Evolutionary conservation across 2,888 invertebrate genomes (phyloP).

Genomic region (Aporophyla nigra): DNA sequence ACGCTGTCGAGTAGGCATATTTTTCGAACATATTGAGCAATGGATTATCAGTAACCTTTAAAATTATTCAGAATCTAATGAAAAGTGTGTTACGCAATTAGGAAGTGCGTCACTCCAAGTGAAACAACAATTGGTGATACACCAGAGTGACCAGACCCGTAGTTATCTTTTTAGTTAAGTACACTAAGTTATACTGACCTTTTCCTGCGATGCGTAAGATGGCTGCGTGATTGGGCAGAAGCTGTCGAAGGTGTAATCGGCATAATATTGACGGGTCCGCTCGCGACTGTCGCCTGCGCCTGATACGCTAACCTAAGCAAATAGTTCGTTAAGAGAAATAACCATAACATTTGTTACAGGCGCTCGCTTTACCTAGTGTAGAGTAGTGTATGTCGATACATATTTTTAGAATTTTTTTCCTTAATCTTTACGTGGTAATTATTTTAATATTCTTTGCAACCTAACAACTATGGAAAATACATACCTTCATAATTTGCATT

Average conservation of each 20-base stretch:
- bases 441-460: not conserved
- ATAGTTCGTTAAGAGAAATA: conserved; percentile 1
- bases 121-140: too few relatives aligned
- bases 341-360: not conserved
- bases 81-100: too few relatives aligned
- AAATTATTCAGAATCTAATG: too few relatives aligned
- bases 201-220: conserved; percentile 89
- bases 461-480: not conserved
- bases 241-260: conserved; percentile 92
- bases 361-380: not conserved
- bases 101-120: not conserved
- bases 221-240: conserved; percentile 85
- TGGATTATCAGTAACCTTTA: too few relatives aligned
- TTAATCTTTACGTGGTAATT: not conserved
- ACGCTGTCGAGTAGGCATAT: too few relatives aligned
- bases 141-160: not conserved
- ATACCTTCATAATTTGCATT: not conserved
- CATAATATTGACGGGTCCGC: conserved; percentile 91
- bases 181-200: conserved; percentile 71
- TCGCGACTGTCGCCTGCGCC: conserved; percentile 93
- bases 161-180: not conserved
- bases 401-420: not conserved
- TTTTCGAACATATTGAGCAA: too few relatives aligned
- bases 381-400: not conserved
- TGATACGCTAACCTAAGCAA: conserved; percentile 90